Evolutionary conservation across 2,113 vertebrate genomes (phyloP).

Genomic region (Cinclus mexicanus): DNA sequence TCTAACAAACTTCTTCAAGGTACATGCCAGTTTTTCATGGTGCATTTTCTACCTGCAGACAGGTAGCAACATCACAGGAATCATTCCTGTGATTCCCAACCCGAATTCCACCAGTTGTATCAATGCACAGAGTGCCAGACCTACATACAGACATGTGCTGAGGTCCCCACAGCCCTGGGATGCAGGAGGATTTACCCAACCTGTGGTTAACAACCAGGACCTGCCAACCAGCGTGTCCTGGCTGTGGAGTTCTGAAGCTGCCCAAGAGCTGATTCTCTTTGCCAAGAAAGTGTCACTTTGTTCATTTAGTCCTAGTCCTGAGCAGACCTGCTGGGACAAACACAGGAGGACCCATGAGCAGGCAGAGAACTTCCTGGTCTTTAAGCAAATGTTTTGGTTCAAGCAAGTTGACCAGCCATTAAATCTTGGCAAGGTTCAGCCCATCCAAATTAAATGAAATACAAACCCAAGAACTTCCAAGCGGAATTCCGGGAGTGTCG

Average conservation of each 20-base stretch:
- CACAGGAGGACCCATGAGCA: background rate
- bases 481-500: background rate
- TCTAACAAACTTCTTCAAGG: background rate
- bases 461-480: background rate
- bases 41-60: background rate
- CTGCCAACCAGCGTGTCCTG: background rate
- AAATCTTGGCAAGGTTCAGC: background rate
- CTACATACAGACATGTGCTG: accelerated
- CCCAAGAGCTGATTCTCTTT: background rate
- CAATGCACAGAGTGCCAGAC: background rate
- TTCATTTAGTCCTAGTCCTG: background rate
- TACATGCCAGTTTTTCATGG: accelerated
- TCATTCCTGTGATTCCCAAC: background rate
- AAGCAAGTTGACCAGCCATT: background rate
- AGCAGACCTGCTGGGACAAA: background rate
- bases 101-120: accelerated
- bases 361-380: background rate
- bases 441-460: background rate
- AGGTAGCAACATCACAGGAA: background rate
- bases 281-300: background rate
- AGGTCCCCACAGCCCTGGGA: background rate
- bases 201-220: background rate
- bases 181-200: background rate
- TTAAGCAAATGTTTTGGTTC: background rate
- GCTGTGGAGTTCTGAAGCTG: background rate